Evolutionary conservation across 2,113 vertebrate genomes (phyloP).

Genomic region (Hippocampus barbouri): DNA sequence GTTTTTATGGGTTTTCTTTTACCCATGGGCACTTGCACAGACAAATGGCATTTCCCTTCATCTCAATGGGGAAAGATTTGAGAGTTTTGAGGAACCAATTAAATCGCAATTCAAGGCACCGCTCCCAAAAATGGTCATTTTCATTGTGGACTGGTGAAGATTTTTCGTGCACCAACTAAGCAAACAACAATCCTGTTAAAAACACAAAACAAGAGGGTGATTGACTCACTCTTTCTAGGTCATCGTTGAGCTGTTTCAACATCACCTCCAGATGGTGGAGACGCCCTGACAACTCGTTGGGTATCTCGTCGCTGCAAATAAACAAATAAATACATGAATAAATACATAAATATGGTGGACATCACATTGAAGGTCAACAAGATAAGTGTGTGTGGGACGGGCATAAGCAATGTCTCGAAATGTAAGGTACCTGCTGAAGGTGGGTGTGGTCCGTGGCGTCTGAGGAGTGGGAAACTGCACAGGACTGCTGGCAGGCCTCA

Average conservation of each 20-base stretch:
- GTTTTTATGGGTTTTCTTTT: too few species aligned
- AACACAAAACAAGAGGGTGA: background rate
- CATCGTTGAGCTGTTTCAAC: constrained; percentile 85
- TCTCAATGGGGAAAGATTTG: too few species aligned
- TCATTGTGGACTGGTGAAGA: too few species aligned
- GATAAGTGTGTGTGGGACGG: background rate
- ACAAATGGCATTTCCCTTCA: too few species aligned
- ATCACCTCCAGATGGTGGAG: constrained; percentile 86
- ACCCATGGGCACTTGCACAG: too few species aligned
- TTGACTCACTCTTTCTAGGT: constrained; percentile 82
- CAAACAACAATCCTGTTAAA: too few species aligned
- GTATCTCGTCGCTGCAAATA: constrained; percentile 76
- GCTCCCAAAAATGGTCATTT: too few species aligned
- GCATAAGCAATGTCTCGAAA: background rate
- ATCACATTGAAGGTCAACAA: background rate
- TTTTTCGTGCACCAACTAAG: too few species aligned
- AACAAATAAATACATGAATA: background rate
- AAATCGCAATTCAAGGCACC: too few species aligned
- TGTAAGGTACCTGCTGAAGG: constrained; percentile 70
- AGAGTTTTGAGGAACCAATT: too few species aligned
- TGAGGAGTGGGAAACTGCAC: constrained; percentile 80
- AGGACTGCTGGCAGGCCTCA: constrained; percentile 70
- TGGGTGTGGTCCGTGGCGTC: constrained; percentile 80
- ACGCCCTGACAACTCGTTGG: constrained; percentile 78
- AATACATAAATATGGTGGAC: background rate